phyloP scores from a whole-genome alignment of 2,113 vertebrate genomes.

The Probosciger aterrimus region DNA sequence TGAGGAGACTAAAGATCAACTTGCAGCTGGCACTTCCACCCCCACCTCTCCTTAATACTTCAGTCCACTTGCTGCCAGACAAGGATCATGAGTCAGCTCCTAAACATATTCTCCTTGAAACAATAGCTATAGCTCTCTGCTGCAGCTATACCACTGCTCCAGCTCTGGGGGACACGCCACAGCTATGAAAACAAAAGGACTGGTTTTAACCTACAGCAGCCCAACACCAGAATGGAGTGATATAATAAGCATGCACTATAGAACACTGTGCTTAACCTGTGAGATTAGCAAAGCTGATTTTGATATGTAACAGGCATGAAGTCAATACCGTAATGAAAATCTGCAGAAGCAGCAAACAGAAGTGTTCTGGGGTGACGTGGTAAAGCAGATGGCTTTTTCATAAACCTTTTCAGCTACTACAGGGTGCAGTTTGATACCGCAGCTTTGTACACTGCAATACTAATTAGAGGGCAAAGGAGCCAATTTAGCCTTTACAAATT shows the following conservation, averaged over 20 bases:
- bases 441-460: background rate
- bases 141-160: background rate
- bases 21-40: conserved; percentile 51
- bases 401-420: background rate
- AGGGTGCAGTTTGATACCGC: background rate
- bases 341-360: background rate
- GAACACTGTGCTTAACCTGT: background rate
- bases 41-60: conserved; percentile 42
- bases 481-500: background rate
- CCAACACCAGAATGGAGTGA: background rate
- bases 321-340: background rate
- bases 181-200: background rate
- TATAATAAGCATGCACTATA: background rate
- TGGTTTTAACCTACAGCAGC: background rate
- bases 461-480: background rate
- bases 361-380: background rate
- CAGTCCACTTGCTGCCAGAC: conserved; percentile 50
- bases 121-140: conserved; percentile 16
- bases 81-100: conserved; percentile 66
- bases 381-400: conserved; percentile 14
- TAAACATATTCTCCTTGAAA: conserved; percentile 30
- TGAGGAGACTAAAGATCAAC: conserved; percentile 58
- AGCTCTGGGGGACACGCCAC: background rate
- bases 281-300: background rate
- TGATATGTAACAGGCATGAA: background rate